These are phyloP conservation scores for Ciconia maguari DNA, from an alignment of 2,113 vertebrate genomes.

Conservation along the genomic window DNA sequence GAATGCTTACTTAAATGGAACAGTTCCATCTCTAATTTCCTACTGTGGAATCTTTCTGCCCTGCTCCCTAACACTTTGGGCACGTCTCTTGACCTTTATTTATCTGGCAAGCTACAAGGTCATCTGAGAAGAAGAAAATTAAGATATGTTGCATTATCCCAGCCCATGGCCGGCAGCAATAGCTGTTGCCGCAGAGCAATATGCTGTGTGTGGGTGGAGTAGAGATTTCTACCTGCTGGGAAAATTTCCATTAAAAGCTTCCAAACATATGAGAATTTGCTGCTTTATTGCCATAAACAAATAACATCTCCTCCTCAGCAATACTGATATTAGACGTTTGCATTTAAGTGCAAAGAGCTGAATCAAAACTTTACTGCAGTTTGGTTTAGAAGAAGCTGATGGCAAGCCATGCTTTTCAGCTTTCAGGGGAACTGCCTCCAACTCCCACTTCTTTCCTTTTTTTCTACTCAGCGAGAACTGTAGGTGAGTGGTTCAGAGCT, in stretches of 20 bases:
- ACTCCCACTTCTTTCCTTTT: neutral
- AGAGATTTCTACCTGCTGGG: neutral
- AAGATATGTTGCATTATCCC: neutral
- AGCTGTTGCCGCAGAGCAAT: neutral
- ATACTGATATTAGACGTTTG: neutral
- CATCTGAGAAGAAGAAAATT: neutral
- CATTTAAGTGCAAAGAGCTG: neutral
- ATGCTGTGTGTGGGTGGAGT: neutral
- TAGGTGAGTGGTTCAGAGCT: slow-evolving; percentile 20
- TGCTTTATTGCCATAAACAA: slow-evolving; percentile 9
- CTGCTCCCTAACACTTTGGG: neutral
- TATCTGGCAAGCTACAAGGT: neutral
- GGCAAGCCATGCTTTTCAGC: neutral
- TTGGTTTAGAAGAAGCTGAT: neutral
- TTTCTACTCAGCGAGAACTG: neutral
- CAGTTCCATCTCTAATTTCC: neutral
- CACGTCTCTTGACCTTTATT: neutral
- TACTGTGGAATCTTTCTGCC: neutral
- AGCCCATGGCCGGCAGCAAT: neutral
- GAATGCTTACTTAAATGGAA: neutral
- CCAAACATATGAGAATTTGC: neutral
- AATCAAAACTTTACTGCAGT: neutral
- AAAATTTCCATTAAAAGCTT: neutral
- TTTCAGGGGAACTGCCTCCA: neutral
- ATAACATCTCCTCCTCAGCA: neutral